Evolutionary conservation across 2,888 invertebrate species (phyloP).

Genomic region (Patella pellucida): DNA sequence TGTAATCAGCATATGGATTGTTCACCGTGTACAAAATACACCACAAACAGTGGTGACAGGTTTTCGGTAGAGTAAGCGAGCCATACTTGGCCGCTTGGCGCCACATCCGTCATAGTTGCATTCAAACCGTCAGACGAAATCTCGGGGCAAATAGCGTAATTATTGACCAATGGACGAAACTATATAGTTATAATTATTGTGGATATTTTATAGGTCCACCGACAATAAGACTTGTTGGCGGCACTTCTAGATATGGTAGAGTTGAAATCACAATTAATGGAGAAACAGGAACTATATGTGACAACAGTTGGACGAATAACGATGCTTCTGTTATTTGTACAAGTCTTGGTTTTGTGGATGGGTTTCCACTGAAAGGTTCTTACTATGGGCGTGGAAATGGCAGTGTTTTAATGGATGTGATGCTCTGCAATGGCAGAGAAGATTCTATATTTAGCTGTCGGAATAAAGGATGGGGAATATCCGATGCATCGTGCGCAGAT

Average conservation of each 20-base stretch:
- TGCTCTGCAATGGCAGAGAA: constrained; percentile 50
- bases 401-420: constrained; percentile 49
- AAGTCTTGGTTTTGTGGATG: constrained; percentile 50
- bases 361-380: constrained; percentile 37
- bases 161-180: too few species aligned
- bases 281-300: constrained; percentile 55
- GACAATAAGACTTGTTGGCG: constrained; percentile 40
- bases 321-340: constrained; percentile 57
- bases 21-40: too few species aligned
- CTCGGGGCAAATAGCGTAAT: too few species aligned
- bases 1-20: too few species aligned
- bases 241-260: constrained; percentile 50
- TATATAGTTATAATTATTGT: too few species aligned
- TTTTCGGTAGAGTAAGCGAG: too few species aligned
- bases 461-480: constrained; percentile 46
- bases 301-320: constrained; percentile 49
- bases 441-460: constrained; percentile 49
- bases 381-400: constrained; percentile 49
- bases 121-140: too few species aligned
- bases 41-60: too few species aligned
- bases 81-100: too few species aligned
- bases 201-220: too few species aligned
- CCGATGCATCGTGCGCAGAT: constrained; percentile 38
- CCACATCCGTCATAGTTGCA: too few species aligned
- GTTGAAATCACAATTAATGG: constrained; percentile 53